Evolutionary conservation across 2,797 vertebrate species (phyloP).

Genomic region (Ambastaia sidthimunki): DNA sequence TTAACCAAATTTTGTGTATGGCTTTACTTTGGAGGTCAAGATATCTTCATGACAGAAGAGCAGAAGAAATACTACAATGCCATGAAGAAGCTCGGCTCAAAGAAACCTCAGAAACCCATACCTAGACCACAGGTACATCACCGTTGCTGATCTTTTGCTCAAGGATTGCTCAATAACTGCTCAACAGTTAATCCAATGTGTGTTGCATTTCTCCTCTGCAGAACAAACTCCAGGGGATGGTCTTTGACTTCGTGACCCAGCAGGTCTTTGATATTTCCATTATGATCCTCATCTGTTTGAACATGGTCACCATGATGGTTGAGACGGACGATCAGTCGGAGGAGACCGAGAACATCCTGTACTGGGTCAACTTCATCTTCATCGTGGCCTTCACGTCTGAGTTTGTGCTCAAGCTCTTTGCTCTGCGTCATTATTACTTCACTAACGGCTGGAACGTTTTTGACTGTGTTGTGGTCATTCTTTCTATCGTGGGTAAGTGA

Average conservation of each 20-base stretch:
- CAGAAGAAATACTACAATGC: slow-evolving; percentile 99
- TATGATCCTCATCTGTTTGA: slow-evolving; percentile 99
- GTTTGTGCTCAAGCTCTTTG: slow-evolving; percentile 96
- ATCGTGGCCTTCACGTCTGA: slow-evolving; percentile 97
- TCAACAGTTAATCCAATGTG: not conserved
- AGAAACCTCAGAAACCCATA: slow-evolving; percentile 98
- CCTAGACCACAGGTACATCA: slow-evolving; percentile 90
- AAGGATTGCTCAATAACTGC: not conserved
- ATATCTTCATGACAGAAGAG: slow-evolving; percentile 99
- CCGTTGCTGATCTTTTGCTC: not conserved
- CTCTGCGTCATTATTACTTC: slow-evolving; percentile 97
- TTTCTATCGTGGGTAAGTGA: slow-evolving; percentile 96
- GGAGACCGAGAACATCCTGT: slow-evolving; percentile 91
- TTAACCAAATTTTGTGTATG: slow-evolving; percentile 78
- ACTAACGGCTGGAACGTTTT: slow-evolving; percentile 99
- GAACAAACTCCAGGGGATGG: slow-evolving; percentile 94
- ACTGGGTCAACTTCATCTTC: slow-evolving; percentile 99
- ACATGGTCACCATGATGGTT: slow-evolving; percentile 99
- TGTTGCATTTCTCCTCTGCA: slow-evolving; percentile 62
- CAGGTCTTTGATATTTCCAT: slow-evolving; percentile 98
- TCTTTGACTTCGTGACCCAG: slow-evolving; percentile 97
- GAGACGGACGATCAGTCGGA: slow-evolving; percentile 95
- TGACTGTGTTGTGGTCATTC: slow-evolving; percentile 98
- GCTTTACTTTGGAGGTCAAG: slow-evolving; percentile 99
- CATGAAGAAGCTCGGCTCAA: slow-evolving; percentile 99